Percentiles rank a stretch among this genome's conserved stretches.
Conservation (phyloP, 53 echinoderm and acorn worm species). For the Holothuria leucospilota region DNA sequence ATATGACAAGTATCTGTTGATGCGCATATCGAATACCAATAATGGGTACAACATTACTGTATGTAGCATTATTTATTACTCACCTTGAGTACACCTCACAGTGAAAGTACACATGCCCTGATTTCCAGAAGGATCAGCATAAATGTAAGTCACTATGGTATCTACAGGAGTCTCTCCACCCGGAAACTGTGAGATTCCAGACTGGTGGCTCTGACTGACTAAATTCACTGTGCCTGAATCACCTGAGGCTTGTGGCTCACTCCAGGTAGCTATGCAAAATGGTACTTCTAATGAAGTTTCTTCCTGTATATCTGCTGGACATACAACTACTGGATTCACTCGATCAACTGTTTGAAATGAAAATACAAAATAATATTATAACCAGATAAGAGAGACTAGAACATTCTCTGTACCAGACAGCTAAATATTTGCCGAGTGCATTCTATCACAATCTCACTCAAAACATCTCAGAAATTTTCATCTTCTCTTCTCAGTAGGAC, state of each 20-base stretch:
- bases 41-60: background rate
- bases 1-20: too few relatives aligned
- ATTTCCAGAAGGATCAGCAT: constrained; percentile 70
- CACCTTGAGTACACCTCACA: constrained; percentile 64
- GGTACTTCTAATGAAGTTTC: constrained; percentile 38
- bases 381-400: too few relatives aligned
- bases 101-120: constrained; percentile 62
- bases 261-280: constrained; percentile 35
- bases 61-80: background rate
- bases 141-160: constrained; percentile 62
- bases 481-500: too few relatives aligned
- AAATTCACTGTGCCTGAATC: constrained; percentile 41
- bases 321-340: constrained; percentile 34
- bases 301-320: constrained; percentile 29
- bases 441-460: too few relatives aligned
- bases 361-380: too few relatives aligned
- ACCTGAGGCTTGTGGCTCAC: constrained; percentile 26
- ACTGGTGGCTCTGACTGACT: constrained; percentile 36
- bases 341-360: constrained; percentile 20
- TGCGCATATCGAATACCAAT: too few relatives aligned
- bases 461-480: too few relatives aligned
- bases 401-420: too few relatives aligned
- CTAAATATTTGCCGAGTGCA: too few relatives aligned
- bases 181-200: constrained; percentile 53
- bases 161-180: constrained; percentile 14